These are phyloP conservation scores for Calypte anna DNA, from an alignment of 2,113 vertebrate genomes.

Conservation along the genomic window DNA sequence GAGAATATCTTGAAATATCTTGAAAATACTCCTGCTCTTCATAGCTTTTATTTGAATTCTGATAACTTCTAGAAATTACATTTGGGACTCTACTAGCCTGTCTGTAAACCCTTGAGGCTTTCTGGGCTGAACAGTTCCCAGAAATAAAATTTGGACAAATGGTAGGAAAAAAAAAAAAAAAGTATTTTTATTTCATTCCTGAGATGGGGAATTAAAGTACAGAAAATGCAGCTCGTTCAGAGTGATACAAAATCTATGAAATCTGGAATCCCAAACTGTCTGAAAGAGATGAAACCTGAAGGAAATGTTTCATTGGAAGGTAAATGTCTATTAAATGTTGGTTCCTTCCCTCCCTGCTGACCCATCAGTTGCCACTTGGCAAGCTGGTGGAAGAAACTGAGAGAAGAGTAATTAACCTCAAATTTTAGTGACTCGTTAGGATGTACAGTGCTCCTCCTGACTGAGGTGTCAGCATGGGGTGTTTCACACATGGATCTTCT, in stretches of 20 bases:
- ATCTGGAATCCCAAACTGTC: not conserved
- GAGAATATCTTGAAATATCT: not conserved
- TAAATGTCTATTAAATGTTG: not conserved
- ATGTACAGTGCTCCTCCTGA: not conserved
- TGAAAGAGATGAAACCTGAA: not conserved
- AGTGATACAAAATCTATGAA: not conserved
- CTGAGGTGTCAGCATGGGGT: not conserved
- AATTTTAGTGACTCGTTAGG: not conserved
- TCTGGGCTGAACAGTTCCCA: not conserved
- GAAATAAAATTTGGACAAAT: not conserved
- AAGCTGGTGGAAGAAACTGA: not conserved
- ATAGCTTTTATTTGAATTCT: conserved; percentile 16
- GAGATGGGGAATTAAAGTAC: not conserved
- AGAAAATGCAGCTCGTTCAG: not conserved
- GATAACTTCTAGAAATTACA: not conserved
- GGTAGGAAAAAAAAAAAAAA: not conserved
- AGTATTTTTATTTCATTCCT: not conserved
- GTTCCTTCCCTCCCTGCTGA: not conserved
- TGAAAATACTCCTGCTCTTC: not conserved
- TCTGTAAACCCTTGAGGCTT: not conserved
- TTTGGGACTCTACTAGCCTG: not conserved
- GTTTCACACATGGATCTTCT: not conserved
- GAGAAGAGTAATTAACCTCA: not conserved
- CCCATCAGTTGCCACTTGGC: not conserved
- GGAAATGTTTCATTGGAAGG: not conserved